These are phyloP conservation scores for Chrysaora quinquecirrha DNA, from an alignment of 30 jellyfish, hydroid and myxozoan species.

Conservation along the genomic window DNA sequence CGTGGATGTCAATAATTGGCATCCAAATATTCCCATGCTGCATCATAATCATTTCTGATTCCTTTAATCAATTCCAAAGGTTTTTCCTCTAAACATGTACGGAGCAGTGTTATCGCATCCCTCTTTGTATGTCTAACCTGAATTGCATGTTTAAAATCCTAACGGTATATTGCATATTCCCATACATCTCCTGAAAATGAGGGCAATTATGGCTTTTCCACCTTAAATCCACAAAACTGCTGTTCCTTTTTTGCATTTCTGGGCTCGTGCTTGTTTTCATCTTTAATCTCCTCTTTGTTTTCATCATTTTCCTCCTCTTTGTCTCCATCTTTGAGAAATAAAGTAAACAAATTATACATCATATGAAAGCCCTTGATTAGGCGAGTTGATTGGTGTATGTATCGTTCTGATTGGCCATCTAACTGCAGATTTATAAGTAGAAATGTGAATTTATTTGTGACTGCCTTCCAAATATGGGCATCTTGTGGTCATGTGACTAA, in stretches of 20 bases:
- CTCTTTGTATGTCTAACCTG: constrained; percentile 51
- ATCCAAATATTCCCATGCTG: constrained; percentile 68
- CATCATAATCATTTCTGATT: constrained; percentile 59
- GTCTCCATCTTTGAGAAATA: no score
- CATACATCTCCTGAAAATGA: constrained; percentile 59
- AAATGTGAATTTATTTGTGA: no score
- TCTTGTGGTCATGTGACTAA: no score
- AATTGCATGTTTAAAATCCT: constrained; percentile 61
- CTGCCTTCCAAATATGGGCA: no score
- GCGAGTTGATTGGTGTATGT: no score
- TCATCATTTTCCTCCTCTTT: no score
- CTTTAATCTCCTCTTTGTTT: not conserved
- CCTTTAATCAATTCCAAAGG: constrained; percentile 61
- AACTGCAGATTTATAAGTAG: no score
- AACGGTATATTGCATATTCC: constrained; percentile 49
- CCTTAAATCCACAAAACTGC: constrained; percentile 45
- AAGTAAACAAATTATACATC: no score
- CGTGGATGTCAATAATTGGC: constrained; percentile 74
- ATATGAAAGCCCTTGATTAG: no score
- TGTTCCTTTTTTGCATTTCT: constrained; percentile 20
- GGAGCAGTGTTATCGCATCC: constrained; percentile 46
- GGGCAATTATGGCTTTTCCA: constrained; percentile 63
- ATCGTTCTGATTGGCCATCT: no score
- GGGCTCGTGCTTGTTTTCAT: not conserved
- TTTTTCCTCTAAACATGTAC: constrained; percentile 50